Evolutionary conservation across 2,113 vertebrate species (phyloP).

Genomic region (Psettodes erumei): DNA sequence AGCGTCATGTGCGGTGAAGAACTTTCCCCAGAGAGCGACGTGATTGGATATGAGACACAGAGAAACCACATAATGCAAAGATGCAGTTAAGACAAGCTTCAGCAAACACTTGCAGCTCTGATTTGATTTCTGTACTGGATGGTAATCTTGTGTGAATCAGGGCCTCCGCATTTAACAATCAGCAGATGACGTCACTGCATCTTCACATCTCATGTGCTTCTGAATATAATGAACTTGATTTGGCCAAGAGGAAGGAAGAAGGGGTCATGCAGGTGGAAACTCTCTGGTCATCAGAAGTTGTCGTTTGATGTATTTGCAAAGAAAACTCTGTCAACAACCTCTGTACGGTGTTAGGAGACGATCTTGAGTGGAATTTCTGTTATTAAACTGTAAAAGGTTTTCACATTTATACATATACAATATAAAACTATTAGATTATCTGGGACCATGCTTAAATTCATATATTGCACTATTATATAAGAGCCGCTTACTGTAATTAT

Average conservation of each 20-base stretch:
- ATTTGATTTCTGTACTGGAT: not conserved
- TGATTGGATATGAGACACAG: not conserved
- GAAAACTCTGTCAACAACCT: not conserved
- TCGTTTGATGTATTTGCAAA: not conserved
- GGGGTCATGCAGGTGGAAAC: too few species aligned
- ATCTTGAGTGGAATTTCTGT: not conserved
- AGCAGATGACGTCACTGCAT: not conserved
- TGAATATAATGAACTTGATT: not conserved
- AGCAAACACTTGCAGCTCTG: not conserved
- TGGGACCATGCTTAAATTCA: not conserved
- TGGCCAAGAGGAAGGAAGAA: not conserved
- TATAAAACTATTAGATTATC: not conserved
- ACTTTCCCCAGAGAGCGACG: not conserved
- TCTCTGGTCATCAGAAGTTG: not conserved
- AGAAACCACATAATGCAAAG: not conserved
- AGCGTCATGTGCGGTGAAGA: not conserved
- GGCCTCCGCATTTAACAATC: not conserved
- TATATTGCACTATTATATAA: conserved; percentile 4
- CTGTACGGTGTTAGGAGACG: not conserved
- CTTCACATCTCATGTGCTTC: not conserved
- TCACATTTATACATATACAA: too few species aligned
- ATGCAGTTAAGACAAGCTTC: not conserved
- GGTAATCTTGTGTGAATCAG: not conserved
- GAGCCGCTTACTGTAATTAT: not conserved
- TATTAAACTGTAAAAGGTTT: not conserved